Conservation (phyloP, 2,113 vertebrate species). For the Hemibagrus wyckioides region DNA sequence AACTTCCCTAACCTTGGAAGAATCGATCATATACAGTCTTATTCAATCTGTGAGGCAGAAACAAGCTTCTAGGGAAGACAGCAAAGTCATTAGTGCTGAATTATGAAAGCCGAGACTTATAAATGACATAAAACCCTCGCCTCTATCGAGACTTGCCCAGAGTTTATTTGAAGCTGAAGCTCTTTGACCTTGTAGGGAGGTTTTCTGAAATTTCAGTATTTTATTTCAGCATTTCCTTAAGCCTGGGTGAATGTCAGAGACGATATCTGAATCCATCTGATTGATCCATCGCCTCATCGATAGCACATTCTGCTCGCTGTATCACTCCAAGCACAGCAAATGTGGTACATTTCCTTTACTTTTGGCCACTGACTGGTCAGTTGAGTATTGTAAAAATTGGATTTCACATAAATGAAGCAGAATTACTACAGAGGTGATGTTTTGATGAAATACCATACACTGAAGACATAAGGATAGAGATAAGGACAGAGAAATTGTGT, state of each 20-base stretch:
- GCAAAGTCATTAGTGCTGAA: slow-evolving; percentile 15
- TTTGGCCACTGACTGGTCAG: not conserved
- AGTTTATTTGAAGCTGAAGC: not conserved
- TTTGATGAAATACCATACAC: not conserved
- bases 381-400: not conserved
- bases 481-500: not conserved
- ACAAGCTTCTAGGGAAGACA: slow-evolving; percentile 1
- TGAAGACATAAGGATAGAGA: not conserved
- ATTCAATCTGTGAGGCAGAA: slow-evolving; percentile 4
- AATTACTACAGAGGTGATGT: not conserved
- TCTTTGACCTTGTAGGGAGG: not conserved
- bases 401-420: not conserved
- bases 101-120: not conserved
- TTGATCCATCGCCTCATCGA: not conserved
- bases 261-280: not conserved
- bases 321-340: not conserved
- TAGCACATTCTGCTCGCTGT: not conserved
- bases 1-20: not conserved
- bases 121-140: not conserved
- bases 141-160: not conserved
- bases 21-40: slow-evolving; percentile 4
- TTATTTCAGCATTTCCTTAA: not conserved
- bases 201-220: not conserved
- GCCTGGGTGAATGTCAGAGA: not conserved
- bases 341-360: not conserved